Evolutionary conservation across 2,797 vertebrate genomes (phyloP).

Genomic region (Crenuchus spilurus): DNA sequence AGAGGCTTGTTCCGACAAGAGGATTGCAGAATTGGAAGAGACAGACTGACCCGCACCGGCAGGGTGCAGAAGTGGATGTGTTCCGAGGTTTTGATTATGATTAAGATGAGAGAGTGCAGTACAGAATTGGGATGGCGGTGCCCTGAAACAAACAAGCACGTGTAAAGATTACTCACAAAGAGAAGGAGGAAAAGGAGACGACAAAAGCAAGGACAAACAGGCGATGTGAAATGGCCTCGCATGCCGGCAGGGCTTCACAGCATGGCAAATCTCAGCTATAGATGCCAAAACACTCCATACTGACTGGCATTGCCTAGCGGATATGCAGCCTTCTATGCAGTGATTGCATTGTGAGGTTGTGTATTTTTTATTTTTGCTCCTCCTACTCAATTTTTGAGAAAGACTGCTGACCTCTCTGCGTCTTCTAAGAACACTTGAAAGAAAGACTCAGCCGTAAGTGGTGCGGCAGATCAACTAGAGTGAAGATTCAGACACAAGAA

Average conservation of each 20-base stretch:
- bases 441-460: constrained; percentile 29
- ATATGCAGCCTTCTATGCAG: background rate
- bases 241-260: constrained; percentile 48
- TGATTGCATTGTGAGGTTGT: background rate
- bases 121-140: background rate
- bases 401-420: too few species aligned
- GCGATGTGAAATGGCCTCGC: constrained; percentile 45
- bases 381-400: constrained; percentile 14
- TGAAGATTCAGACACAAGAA: background rate
- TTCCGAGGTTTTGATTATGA: constrained; percentile 31
- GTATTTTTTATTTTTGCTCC: constrained; percentile 7
- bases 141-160: constrained; percentile 16
- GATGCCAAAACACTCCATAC: background rate
- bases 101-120: constrained; percentile 28
- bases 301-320: background rate
- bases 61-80: constrained; percentile 25
- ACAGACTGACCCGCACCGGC: constrained; percentile 24
- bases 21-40: constrained; percentile 12
- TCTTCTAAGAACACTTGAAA: too few species aligned
- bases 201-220: constrained; percentile 52
- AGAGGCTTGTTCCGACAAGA: constrained; percentile 7
- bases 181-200: constrained; percentile 9
- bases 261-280: constrained; percentile 19
- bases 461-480: constrained; percentile 3
- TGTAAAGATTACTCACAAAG: constrained; percentile 21